Conservation (phyloP, 2,113 vertebrate genomes). For the Malurus alboscapulatus region DNA sequence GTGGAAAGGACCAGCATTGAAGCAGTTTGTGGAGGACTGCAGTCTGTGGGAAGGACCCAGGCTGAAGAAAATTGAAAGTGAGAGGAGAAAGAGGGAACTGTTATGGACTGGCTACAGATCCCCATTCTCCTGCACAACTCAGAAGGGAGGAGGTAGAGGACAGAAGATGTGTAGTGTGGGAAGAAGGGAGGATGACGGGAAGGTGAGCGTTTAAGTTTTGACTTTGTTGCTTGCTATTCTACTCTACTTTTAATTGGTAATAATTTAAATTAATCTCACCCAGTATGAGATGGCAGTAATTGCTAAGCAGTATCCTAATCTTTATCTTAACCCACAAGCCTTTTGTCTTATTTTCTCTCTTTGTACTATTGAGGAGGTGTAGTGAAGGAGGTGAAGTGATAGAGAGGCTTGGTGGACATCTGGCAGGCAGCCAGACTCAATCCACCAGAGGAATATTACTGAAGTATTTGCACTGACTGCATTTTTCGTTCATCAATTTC, state of each 20-base stretch:
- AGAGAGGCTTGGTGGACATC: not conserved
- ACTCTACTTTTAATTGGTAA: not conserved
- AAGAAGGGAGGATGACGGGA: not conserved
- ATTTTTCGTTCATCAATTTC: not conserved
- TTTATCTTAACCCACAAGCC: not conserved
- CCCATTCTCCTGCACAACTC: not conserved
- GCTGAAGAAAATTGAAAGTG: not conserved
- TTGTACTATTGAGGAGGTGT: not conserved
- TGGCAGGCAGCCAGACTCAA: not conserved
- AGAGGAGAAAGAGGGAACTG: not conserved
- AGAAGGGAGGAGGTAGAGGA: not conserved
- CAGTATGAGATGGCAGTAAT: fast-evolving
- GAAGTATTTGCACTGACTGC: not conserved
- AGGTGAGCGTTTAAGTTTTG: not conserved
- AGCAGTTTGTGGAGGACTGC: not conserved
- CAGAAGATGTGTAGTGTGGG: not conserved
- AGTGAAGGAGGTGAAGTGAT: not conserved
- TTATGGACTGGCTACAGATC: not conserved
- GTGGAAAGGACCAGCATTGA: not conserved
- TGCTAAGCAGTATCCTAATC: not conserved
- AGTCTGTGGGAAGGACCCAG: not conserved
- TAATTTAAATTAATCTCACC: not conserved
- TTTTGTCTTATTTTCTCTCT: not conserved
- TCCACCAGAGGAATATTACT: not conserved
- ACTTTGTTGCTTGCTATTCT: not conserved